A percentile compares a stretch with the other conserved stretches of the same genome.
phyloP scores from a whole-genome alignment of 2,888 invertebrate species.

The Drosophila picticornis region DNA sequence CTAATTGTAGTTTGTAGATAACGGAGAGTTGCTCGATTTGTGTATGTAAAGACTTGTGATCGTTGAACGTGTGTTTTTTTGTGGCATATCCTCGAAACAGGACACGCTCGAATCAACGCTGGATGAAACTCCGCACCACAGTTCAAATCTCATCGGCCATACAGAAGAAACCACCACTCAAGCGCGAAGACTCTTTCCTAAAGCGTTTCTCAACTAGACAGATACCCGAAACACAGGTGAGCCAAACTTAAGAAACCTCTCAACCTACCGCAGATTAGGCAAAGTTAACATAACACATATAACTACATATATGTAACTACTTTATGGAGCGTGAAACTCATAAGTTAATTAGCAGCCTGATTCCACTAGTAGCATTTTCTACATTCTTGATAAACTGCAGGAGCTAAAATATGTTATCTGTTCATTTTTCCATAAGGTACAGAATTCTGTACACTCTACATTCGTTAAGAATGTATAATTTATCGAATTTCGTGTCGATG shows the following conservation, averaged over 20 bases:
- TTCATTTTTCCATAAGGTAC: background rate
- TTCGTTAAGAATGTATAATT: background rate
- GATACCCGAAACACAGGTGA: slow-evolving; percentile 93
- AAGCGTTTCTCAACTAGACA: slow-evolving; percentile 97
- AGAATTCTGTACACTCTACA: background rate
- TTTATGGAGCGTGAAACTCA: background rate
- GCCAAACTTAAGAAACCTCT: slow-evolving; percentile 60
- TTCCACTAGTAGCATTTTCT: background rate
- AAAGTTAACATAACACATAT: background rate
- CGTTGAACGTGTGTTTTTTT: slow-evolving; percentile 47
- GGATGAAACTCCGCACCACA: slow-evolving; percentile 98
- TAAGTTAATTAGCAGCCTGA: background rate
- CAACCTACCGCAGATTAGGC: background rate
- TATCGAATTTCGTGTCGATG: background rate
- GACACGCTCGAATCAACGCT: slow-evolving; percentile 97
- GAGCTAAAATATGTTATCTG: background rate
- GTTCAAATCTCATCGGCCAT: slow-evolving; percentile 96
- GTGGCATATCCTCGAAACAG: slow-evolving; percentile 85
- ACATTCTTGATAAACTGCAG: background rate
- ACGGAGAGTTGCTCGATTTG: slow-evolving; percentile 4
- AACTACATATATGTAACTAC: background rate
- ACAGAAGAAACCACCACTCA: slow-evolving; percentile 95
- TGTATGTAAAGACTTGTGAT: slow-evolving; percentile 33
- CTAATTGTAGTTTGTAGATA: slow-evolving; percentile 36
- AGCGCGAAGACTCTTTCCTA: slow-evolving; percentile 96